Base-by-base conservation (phyloP, 2,888 invertebrate genomes). In the Brachyptera putata region DNA sequence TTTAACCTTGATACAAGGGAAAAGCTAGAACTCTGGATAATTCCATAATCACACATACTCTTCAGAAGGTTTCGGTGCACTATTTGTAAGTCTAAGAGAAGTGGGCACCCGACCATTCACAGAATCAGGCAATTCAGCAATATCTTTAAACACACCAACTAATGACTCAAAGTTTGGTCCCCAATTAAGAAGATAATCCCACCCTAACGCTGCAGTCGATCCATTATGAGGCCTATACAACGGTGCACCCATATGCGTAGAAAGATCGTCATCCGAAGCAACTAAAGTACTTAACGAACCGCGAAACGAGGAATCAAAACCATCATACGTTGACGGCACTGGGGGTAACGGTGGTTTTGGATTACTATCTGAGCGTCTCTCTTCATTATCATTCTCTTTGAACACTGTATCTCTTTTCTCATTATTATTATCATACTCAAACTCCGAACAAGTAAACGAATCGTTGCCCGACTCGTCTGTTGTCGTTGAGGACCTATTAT, bases 401-500 rank as follows among this genome's bases (percentile, higher is more conserved):
- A 53, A 53, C 18, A 53, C 36, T 9, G 36, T 61, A 50, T 58
- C 64, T 60, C 22, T 58, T 71, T 91, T 90, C 70, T 90, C 90
- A 69, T 90, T 90, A 70, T 91, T 89, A 72, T 94, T 93, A 70
- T 95, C 95, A 73, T 95, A 95, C 75, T 97, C 97, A 72, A 95
- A 95, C 78, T 96, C 96, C 0, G 96, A 96, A 77, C 96, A 97
- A 11, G 96, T 97, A 77, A 97, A 97, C 68, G 95, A 95, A 73
- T 97, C 96, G 76, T 96, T 95, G 3, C 89, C 89, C 65, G 87
- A 88, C 75, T 95, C 95, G 73, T 95, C 95, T 69, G 95, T 91
- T 9, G 95, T 91, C 7, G 90, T 89, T 9, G 90, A 89, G 69
- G 89, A 85, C 69, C 88, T 83, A 48, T 65, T 83, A 80, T 67